Evolutionary conservation across 2,888 invertebrate species (phyloP).

Genomic region (Eulithis prunata): DNA sequence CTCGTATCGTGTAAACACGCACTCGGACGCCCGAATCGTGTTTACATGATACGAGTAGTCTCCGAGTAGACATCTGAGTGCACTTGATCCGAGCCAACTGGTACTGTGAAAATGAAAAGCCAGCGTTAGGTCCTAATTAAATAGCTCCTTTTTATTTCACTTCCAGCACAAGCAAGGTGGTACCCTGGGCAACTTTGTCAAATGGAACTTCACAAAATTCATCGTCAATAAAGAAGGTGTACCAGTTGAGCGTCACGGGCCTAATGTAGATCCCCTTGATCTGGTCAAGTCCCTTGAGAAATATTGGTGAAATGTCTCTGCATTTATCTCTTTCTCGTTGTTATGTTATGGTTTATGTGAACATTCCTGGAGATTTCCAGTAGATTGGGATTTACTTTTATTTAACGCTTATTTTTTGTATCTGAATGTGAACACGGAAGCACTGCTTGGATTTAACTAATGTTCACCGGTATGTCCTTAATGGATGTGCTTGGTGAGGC

Average conservation of each 20-base stretch:
- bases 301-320: constrained; percentile 71
- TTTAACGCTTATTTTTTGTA: constrained; percentile 10
- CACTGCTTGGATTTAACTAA: too few relatives aligned
- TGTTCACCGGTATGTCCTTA: too few relatives aligned
- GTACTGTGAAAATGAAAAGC: too few relatives aligned
- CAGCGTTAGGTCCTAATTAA: too few relatives aligned
- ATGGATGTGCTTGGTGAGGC: neutral
- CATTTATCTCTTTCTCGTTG: constrained; percentile 19
- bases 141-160: constrained; percentile 14
- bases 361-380: constrained; percentile 32
- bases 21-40: too few relatives aligned
- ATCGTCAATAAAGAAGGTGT: constrained; percentile 89
- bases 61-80: too few relatives aligned
- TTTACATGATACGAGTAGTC: too few relatives aligned
- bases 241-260: constrained; percentile 87
- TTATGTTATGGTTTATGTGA: constrained; percentile 15
- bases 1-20: too few relatives aligned
- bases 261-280: constrained; percentile 83
- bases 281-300: constrained; percentile 82
- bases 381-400: constrained; percentile 8
- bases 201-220: constrained; percentile 95
- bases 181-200: constrained; percentile 86
- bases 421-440: too few relatives aligned
- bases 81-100: too few relatives aligned
- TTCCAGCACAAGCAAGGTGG: constrained; percentile 81